Conservation (phyloP, 2,797 vertebrate species). For the Garrulus glandarius region DNA sequence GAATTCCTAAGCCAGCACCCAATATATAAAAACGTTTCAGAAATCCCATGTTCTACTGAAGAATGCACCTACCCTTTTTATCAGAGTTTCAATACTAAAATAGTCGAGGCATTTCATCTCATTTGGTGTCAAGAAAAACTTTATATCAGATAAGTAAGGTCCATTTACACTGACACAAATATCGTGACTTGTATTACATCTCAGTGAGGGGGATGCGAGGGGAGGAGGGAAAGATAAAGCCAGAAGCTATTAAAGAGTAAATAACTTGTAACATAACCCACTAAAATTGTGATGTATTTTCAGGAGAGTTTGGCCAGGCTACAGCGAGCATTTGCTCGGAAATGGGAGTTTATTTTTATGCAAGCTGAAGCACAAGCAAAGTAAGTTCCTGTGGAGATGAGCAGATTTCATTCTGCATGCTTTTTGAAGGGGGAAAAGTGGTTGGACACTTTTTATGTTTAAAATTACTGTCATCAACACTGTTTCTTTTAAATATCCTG, state of each 20-base stretch:
- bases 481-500: neutral
- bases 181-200: neutral
- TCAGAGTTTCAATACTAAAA: neutral
- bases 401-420: neutral
- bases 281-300: slow-evolving; percentile 59
- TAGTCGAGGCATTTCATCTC: fast-evolving
- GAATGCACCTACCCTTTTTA: neutral
- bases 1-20: neutral
- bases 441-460: neutral
- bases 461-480: neutral
- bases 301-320: slow-evolving; percentile 97
- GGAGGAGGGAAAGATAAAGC: neutral
- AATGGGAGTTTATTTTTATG: slow-evolving; percentile 99
- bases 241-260: neutral
- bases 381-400: slow-evolving; percentile 78
- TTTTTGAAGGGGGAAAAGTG: neutral
- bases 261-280: neutral
- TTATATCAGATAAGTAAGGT: neutral
- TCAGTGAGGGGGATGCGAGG: fast-evolving
- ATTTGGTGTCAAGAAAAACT: neutral
- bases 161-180: neutral
- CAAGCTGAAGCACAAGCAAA: slow-evolving; percentile 99
- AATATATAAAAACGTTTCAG: neutral
- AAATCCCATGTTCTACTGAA: neutral
- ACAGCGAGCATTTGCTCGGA: slow-evolving; percentile 95